phyloP scores from a whole-genome alignment of 1,140 invertebrate species.

The Lerema accius region DNA sequence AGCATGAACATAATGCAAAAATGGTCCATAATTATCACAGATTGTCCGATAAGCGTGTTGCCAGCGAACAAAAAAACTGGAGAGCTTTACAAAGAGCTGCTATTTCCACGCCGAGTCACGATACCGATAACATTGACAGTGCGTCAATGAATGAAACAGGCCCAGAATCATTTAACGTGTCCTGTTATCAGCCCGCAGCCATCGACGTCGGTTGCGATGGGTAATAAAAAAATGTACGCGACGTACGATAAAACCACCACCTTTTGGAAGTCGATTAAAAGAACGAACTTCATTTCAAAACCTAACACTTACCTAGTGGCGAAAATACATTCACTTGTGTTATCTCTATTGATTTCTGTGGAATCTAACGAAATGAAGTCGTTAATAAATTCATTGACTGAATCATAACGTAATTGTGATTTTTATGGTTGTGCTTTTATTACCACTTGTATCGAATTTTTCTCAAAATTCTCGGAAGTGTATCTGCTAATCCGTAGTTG shows the following conservation, averaged over 20 bases:
- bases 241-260: too few relatives aligned
- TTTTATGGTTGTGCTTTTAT: too few relatives aligned
- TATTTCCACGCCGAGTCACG: not conserved
- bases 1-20: not conserved
- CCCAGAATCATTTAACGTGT: constrained; percentile 13
- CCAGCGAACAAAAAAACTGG: not conserved
- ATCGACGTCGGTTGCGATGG: constrained; percentile 13
- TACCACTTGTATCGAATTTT: too few relatives aligned
- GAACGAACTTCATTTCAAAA: too few relatives aligned
- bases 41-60: not conserved
- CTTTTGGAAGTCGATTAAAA: too few relatives aligned
- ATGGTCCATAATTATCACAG: not conserved
- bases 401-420: too few relatives aligned
- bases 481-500: too few relatives aligned
- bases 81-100: constrained; percentile 5
- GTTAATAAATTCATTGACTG: too few relatives aligned
- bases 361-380: too few relatives aligned
- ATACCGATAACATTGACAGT: constrained; percentile 12
- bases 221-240: not conserved
- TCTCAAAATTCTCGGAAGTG: too few relatives aligned
- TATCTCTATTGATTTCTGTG: too few relatives aligned
- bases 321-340: not conserved
- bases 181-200: constrained; percentile 8
- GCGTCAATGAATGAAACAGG: constrained; percentile 19
- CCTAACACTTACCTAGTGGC: not conserved